Base-by-base conservation (phyloP, 2,113 vertebrate genomes). In the Zootoca vivipara region DNA sequence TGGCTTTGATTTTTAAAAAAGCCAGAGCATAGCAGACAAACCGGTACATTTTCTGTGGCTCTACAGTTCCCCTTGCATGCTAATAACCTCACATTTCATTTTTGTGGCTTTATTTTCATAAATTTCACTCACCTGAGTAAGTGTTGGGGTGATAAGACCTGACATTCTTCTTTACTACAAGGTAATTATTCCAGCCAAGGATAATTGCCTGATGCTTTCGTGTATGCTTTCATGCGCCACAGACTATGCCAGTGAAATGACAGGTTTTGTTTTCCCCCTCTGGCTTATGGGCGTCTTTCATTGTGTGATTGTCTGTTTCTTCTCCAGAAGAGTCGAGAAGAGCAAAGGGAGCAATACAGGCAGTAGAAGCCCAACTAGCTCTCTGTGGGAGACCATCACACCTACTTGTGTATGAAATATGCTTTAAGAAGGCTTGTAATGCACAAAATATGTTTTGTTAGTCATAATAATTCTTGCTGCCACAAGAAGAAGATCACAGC, bases 381-480 rank as follows among this genome's bases (percentile, higher is more conserved):
- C 85, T 91, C 62, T 38, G 62, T 40, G 80, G 78, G 86, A 93
- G 69, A 90, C 84, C 91, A 91, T 67, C 91, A 85, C 87, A 91
- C 33, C 73, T 87, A 90, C 94, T 92, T 95, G n/a, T 38, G 28
- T 94, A 94, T 92, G 93, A 94, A 93, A 86, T 67, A 64, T 95
- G 90, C 91, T 89, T 86, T 92, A 85, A 93, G 72, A 88, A 90
- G 85, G 69, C 92, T 91, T 87, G 91, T 64, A 90, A 93, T 92
- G 93, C 95, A 86, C 22, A 95, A 95, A 94, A 90, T 77, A 20
- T 82, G 81, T 84, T 0, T 7, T 93, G 89, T 88, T 92, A 94
- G 83, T 42, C 35, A 69, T 24, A 33, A 64, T 28, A 12, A 24
- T 82, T 40, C 58, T 38, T 26, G 80, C 62, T 38, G 56, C 3